Evolutionary conservation across 2,113 vertebrate species (phyloP).

Genomic region (Sturnira hondurensis): DNA sequence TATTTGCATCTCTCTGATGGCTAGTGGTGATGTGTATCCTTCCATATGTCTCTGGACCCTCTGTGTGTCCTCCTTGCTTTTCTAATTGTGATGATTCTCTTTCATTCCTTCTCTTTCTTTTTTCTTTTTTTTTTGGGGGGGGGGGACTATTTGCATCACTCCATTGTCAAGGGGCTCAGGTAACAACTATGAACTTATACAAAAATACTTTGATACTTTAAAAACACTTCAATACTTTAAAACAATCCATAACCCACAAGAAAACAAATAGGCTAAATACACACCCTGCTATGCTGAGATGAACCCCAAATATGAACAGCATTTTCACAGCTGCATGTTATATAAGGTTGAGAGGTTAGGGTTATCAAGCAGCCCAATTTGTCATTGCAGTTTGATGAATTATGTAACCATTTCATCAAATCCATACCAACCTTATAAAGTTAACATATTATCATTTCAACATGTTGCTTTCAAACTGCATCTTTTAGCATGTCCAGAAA

Average conservation of each 20-base stretch:
- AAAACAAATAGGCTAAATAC: not conserved
- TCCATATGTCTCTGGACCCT: no score
- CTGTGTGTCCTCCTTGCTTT: not conserved
- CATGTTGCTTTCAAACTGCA: not conserved
- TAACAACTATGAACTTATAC: not conserved
- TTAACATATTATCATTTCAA: not conserved
- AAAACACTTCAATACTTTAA: not conserved
- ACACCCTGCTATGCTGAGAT: not conserved
- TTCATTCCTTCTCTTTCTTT: no score
- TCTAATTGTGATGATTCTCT: not conserved
- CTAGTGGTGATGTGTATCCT: no score
- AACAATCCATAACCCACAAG: not conserved
- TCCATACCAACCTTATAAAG: not conserved
- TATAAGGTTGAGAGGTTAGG: not conserved
- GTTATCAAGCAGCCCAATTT: not conserved
- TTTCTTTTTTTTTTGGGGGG: no score
- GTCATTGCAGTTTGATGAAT: not conserved
- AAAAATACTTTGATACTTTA: not conserved
- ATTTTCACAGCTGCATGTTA: not conserved
- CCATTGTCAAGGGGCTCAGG: not conserved
- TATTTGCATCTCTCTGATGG: no score
- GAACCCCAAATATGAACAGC: not conserved
- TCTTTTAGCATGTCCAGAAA: not conserved
- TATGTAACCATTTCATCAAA: not conserved
- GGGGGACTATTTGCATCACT: not conserved